Percentiles rank a stretch among this genome's conserved stretches.
These are phyloP conservation scores for Acanthosepion lycidas DNA, from an alignment of 2,888 invertebrate species.

Conservation along the genomic window DNA sequence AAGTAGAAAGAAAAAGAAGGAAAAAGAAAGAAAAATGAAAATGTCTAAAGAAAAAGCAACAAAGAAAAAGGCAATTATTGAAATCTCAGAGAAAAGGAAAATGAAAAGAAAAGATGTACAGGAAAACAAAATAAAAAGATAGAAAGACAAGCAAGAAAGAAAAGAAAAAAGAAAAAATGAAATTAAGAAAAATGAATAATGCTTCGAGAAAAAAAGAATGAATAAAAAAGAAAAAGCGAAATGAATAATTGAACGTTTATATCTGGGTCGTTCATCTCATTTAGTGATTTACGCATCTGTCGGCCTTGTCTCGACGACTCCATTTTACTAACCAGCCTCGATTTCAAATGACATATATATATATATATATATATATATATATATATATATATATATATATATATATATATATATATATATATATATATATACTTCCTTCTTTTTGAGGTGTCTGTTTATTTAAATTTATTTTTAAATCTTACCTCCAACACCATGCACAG, in stretches of 20 bases:
- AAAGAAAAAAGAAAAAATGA: background rate
- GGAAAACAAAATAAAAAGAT: background rate
- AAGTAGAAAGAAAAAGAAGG: background rate
- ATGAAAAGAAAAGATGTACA: background rate
- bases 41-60: background rate
- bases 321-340: background rate
- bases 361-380: no score
- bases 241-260: background rate
- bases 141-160: background rate
- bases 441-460: background rate
- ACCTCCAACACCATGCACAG: background rate
- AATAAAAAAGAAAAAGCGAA: background rate
- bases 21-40: background rate
- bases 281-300: slow-evolving; percentile 4
- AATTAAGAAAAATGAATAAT: background rate
- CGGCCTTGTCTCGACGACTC: background rate
- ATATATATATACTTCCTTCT: background rate
- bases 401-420: no score
- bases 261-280: background rate
- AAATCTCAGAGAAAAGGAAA: no score
- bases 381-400: no score
- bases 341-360: background rate
- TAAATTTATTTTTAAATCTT: background rate
- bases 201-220: background rate
- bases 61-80: background rate